Percentiles rank a stretch among this genome's conserved stretches.
phyloP scores from a whole-genome alignment of 2,888 invertebrate species.

The Cremastobaeus sp. region DNA sequence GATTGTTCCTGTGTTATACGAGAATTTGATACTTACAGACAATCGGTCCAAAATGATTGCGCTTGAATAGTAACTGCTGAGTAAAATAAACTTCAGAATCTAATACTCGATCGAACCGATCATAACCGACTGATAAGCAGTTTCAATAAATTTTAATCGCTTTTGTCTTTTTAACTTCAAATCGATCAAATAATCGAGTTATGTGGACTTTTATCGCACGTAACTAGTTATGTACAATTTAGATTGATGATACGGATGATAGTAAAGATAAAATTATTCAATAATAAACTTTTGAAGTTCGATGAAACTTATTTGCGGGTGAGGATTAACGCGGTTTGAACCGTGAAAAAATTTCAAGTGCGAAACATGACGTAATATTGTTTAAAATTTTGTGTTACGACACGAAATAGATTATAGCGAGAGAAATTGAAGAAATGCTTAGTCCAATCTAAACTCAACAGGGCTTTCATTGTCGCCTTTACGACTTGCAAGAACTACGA shows the following conservation, averaged over 20 bases:
- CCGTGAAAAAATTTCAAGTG: too few relatives aligned
- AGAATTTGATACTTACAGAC: too few relatives aligned
- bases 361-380: too few relatives aligned
- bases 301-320: too few relatives aligned
- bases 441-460: slow-evolving; percentile 9
- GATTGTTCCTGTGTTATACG: too few relatives aligned
- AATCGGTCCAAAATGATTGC: too few relatives aligned
- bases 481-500: slow-evolving; percentile 26
- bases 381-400: not conserved
- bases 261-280: not conserved
- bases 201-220: not conserved
- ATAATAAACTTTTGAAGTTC: not conserved
- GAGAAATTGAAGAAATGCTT: not conserved
- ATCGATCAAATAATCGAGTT: not conserved
- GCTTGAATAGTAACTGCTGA: too few relatives aligned
- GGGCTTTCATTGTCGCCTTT: slow-evolving; percentile 39
- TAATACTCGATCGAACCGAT: not conserved
- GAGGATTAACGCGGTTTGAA: too few relatives aligned
- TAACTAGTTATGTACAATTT: not conserved
- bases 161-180: not conserved
- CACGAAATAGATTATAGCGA: not conserved
- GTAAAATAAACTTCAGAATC: too few relatives aligned
- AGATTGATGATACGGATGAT: not conserved
- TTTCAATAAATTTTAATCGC: not conserved
- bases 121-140: not conserved